Percentiles rank a stretch among this genome's conserved stretches.
These are phyloP conservation scores for Garrulus glandarius DNA, from an alignment of 2,797 vertebrate species.

Conservation along the genomic window DNA sequence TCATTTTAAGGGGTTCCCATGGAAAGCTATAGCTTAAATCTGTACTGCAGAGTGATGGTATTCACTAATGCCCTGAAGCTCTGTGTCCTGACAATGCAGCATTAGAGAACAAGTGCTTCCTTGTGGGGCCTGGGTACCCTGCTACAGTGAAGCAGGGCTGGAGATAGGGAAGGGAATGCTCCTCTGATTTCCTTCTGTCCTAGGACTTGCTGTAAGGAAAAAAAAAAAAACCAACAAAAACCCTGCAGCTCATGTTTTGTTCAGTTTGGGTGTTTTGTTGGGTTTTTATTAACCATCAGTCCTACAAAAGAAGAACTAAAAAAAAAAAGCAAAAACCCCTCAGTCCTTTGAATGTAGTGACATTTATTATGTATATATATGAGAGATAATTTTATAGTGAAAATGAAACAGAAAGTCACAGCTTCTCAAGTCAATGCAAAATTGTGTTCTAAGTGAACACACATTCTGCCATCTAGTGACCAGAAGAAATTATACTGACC, in stretches of 20 bases:
- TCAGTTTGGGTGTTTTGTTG: neutral
- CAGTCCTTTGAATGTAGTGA: neutral
- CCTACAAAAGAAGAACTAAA: neutral
- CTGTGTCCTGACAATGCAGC: neutral
- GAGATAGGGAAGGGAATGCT: neutral
- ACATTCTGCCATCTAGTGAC: slow-evolving; percentile 70
- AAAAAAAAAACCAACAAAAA: neutral
- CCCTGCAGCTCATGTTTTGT: neutral
- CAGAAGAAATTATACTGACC: slow-evolving; percentile 37
- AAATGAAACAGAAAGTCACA: neutral
- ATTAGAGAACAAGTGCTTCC: neutral
- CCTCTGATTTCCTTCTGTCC: neutral
- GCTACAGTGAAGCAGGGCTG: neutral
- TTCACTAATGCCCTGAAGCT: neutral
- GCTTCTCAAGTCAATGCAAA: neutral
- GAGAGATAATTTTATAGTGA: neutral
- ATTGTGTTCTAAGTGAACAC: neutral
- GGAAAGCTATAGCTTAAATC: neutral
- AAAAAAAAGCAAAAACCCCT: neutral
- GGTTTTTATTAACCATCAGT: neutral
- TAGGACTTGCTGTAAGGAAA: neutral
- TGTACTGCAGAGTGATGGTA: neutral
- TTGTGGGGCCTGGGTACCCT: neutral
- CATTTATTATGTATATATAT: neutral
- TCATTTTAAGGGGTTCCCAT: neutral